phyloP scores from a whole-genome alignment of 2,113 vertebrate species.

The Ramphastos sulfuratus region DNA sequence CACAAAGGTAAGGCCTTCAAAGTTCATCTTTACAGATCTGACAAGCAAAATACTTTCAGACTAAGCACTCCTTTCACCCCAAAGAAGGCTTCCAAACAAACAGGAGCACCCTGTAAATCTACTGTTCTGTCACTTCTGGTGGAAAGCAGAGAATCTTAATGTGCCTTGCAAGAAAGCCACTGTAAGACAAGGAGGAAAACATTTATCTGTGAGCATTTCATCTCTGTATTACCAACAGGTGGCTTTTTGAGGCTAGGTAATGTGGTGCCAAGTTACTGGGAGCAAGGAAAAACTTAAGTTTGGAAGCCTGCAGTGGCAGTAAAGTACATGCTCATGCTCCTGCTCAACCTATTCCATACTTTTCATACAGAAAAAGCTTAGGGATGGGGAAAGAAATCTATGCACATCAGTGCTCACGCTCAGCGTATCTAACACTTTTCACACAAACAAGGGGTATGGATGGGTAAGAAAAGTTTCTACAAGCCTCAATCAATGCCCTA shows the following conservation, averaged over 20 bases:
- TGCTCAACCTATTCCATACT: not conserved
- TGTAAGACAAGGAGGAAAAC: slow-evolving; percentile 1
- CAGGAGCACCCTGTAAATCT: not conserved
- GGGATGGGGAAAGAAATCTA: not conserved
- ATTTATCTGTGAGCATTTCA: slow-evolving; percentile 26
- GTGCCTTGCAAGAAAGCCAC: not conserved
- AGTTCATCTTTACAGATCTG: not conserved
- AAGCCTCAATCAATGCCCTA: not conserved
- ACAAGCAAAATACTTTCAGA: slow-evolving; percentile 1
- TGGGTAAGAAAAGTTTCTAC: not conserved
- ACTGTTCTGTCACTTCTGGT: not conserved
- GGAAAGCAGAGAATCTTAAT: not conserved
- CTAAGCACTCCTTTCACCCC: not conserved
- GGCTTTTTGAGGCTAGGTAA: slow-evolving; percentile 41
- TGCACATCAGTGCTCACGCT: not conserved
- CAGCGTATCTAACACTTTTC: not conserved
- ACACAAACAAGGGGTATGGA: not conserved
- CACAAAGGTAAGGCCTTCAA: not conserved
- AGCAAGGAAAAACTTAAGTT: slow-evolving; percentile 52
- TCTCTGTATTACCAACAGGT: slow-evolving; percentile 61
- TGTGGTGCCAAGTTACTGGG: slow-evolving; percentile 29
- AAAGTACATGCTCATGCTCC: not conserved
- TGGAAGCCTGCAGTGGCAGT: not conserved
- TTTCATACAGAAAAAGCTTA: not conserved
- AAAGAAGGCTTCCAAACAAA: not conserved